Conservation (phyloP, 2,797 vertebrate species). For the Oceanodroma leucorhoa region DNA sequence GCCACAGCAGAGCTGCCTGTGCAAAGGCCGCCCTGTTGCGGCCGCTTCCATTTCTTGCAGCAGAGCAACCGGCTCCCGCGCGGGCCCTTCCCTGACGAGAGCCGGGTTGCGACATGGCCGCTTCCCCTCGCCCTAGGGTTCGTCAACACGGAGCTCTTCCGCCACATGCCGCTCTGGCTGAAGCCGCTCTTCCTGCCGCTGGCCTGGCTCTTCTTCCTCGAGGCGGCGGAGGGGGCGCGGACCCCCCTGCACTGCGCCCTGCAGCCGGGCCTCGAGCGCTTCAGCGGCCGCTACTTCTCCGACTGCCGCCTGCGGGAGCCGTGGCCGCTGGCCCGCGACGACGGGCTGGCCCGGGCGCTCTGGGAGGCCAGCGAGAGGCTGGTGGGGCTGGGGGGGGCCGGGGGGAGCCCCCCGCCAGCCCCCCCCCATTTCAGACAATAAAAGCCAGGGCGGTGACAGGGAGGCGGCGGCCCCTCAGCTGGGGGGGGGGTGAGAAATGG, state of each 20-base stretch:
- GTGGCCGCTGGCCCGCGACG: slow-evolving; percentile 77
- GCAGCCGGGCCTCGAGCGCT: slow-evolving; percentile 83
- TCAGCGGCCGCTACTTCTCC: slow-evolving; percentile 89
- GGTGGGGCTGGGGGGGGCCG: slow-evolving; percentile 36
- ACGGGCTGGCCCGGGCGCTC: slow-evolving; percentile 82
- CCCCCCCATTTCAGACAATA: not conserved
- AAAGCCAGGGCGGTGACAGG: not conserved
- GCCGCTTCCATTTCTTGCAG: not conserved
- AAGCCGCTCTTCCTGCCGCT: slow-evolving; percentile 69
- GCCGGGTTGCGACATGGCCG: fast-evolving
- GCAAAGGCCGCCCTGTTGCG: not conserved
- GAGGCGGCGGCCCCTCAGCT: not conserved
- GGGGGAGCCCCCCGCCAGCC: fast-evolving
- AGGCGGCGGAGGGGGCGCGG: slow-evolving; percentile 77
- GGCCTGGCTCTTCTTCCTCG: slow-evolving; percentile 80
- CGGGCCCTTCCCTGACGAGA: fast-evolving
- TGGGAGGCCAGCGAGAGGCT: slow-evolving; percentile 90
- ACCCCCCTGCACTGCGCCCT: slow-evolving; percentile 86
- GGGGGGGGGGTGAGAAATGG: too few relatives aligned
- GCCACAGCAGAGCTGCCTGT: not conserved
- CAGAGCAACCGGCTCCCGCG: not conserved
- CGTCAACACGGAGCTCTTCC: slow-evolving; percentile 79
- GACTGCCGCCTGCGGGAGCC: slow-evolving; percentile 77
- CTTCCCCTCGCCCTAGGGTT: slow-evolving; percentile 74
- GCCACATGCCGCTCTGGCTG: slow-evolving; percentile 74